phyloP scores from a whole-genome alignment of 2,797 vertebrate species.

The Myripristis murdjan region DNA sequence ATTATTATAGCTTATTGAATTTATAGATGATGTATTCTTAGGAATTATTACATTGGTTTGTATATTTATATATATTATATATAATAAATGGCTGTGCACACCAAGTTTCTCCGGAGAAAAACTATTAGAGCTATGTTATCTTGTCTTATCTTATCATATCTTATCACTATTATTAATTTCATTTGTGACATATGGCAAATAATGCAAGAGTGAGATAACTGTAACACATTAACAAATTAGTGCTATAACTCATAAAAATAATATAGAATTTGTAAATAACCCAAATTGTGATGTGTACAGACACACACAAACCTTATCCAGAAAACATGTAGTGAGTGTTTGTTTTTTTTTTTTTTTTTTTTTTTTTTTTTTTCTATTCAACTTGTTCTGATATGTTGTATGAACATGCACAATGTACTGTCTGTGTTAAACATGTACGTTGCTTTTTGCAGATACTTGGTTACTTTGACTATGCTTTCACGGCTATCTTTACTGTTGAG shows the following conservation, averaged over 20 bases:
- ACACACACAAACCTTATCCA: constrained; percentile 33
- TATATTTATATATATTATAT: no score
- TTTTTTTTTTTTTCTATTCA: constrained; percentile 25
- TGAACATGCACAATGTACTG: constrained; percentile 74
- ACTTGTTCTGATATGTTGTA: constrained; percentile 58
- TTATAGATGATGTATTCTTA: no score
- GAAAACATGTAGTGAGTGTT: constrained; percentile 31
- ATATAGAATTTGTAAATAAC: background rate
- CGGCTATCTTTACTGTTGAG: constrained; percentile 99
- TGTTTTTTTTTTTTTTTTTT: constrained; percentile 3
- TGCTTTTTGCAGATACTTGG: constrained; percentile 99
- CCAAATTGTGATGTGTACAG: background rate
- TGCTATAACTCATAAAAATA: background rate
- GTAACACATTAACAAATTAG: no score
- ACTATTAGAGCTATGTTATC: no score
- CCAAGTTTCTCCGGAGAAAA: no score
- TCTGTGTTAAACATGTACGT: constrained; percentile 85
- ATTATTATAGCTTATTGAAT: no score
- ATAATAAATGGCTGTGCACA: no score
- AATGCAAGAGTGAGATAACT: no score
- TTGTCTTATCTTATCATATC: no score
- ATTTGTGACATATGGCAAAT: no score
- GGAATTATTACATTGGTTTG: no score
- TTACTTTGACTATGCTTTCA: constrained; percentile 99
- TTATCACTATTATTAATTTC: no score